Percentiles rank a stretch among this genome's conserved stretches.
phyloP scores from a whole-genome alignment of 1,140 invertebrate species.

The Aporrectodea caliginosa region DNA sequence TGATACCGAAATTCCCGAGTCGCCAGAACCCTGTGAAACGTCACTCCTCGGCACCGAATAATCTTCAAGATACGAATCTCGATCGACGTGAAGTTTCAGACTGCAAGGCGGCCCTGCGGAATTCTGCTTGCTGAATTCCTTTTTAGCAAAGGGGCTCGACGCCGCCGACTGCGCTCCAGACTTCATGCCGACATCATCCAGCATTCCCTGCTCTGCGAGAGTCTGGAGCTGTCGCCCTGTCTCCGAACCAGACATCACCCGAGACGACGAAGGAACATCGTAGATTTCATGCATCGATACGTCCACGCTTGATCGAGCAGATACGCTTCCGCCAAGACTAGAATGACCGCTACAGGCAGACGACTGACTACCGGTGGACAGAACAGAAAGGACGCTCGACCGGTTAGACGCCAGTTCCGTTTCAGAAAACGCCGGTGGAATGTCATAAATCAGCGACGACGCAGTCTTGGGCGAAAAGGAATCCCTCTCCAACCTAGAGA shows the following conservation, averaged over 20 bases:
- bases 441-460: background rate
- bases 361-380: conserved; percentile 16
- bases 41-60: conserved; percentile 3
- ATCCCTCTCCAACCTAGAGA: background rate
- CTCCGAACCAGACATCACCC: background rate
- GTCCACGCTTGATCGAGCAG: background rate
- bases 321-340: background rate
- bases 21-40: background rate
- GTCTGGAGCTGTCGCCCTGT: background rate
- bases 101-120: background rate
- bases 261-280: background rate
- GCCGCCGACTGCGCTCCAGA: background rate
- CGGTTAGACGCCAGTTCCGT: background rate
- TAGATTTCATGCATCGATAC: background rate
- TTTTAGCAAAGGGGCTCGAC: background rate
- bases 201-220: background rate
- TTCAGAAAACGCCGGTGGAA: background rate
- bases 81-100: background rate
- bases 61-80: conserved; percentile 27
- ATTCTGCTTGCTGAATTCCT: background rate
- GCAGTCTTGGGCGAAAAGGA: background rate
- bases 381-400: conserved; percentile 8
- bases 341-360: background rate
- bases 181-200: background rate
- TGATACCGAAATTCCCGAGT: background rate